phyloP scores from a whole-genome alignment of 2,888 invertebrate genomes.

The Melanotus villosus region DNA sequence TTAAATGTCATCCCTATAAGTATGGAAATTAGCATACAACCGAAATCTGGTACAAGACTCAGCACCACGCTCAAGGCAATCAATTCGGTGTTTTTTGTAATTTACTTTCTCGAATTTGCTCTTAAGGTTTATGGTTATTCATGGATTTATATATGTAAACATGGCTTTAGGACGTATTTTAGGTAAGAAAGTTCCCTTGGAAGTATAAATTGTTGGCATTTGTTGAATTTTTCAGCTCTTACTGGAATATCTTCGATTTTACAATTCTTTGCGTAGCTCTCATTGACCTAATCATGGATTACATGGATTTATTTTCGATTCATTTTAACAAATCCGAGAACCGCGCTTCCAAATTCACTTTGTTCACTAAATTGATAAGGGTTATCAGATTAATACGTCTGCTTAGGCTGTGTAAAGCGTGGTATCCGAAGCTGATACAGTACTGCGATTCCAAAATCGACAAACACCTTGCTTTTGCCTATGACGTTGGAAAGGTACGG shows the following conservation, averaged over 20 bases:
- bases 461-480: slow-evolving; percentile 73
- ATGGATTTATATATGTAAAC: slow-evolving; percentile 67
- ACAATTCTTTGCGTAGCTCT: slow-evolving; percentile 70
- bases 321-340: slow-evolving; percentile 8
- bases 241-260: slow-evolving; percentile 75
- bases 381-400: slow-evolving; percentile 65
- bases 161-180: slow-evolving; percentile 68
- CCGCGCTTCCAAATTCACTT: slow-evolving; percentile 5
- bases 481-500: slow-evolving; percentile 74
- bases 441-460: slow-evolving; percentile 73
- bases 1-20: slow-evolving; percentile 63
- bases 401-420: slow-evolving; percentile 61
- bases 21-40: slow-evolving; percentile 12
- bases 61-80: not conserved
- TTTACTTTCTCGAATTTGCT: slow-evolving; percentile 53
- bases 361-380: slow-evolving; percentile 54
- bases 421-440: slow-evolving; percentile 70
- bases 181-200: too few relatives aligned
- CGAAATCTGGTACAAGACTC: not conserved
- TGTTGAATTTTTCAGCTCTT: slow-evolving; percentile 64
- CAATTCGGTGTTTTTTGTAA: slow-evolving; percentile 13
- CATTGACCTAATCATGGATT: slow-evolving; percentile 43
- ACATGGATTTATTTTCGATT: not conserved
- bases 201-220: too few relatives aligned
- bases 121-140: slow-evolving; percentile 61